phyloP scores from a whole-genome alignment of 2,888 invertebrate genomes.

The Volucella inflata region DNA sequence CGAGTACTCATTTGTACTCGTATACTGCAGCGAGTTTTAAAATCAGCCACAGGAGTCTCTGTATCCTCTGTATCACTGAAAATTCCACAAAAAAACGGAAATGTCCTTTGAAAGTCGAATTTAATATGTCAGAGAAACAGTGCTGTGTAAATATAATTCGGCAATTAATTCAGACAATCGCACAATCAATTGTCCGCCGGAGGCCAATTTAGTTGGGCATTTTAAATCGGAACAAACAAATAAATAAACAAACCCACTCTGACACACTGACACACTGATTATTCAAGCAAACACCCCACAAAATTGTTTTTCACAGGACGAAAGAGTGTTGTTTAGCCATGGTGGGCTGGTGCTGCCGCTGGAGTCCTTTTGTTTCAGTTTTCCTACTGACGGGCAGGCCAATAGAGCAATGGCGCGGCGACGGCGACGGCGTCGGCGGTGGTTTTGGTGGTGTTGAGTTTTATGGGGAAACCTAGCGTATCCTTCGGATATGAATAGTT shows the following conservation, averaged over 20 bases:
- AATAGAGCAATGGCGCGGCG: not conserved
- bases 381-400: too few species aligned
- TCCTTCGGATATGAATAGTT: constrained; percentile 50
- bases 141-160: constrained; percentile 32
- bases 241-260: constrained; percentile 31
- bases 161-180: constrained; percentile 51
- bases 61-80: too few species aligned
- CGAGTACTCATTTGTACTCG: too few species aligned
- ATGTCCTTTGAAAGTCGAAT: too few species aligned
- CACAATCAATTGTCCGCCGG: constrained; percentile 39
- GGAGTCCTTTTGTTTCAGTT: too few species aligned
- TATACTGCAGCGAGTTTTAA: too few species aligned
- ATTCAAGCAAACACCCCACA: too few species aligned
- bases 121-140: not conserved
- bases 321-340: too few species aligned
- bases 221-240: constrained; percentile 40
- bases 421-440: not conserved
- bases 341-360: too few species aligned
- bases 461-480: not conserved
- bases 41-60: too few species aligned
- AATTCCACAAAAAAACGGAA: too few species aligned
- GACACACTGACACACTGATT: too few species aligned
- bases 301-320: constrained; percentile 12
- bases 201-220: constrained; percentile 45
- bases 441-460: not conserved